Conservation (phyloP, 2,888 invertebrate species). For the Atherix ibis region DNA sequence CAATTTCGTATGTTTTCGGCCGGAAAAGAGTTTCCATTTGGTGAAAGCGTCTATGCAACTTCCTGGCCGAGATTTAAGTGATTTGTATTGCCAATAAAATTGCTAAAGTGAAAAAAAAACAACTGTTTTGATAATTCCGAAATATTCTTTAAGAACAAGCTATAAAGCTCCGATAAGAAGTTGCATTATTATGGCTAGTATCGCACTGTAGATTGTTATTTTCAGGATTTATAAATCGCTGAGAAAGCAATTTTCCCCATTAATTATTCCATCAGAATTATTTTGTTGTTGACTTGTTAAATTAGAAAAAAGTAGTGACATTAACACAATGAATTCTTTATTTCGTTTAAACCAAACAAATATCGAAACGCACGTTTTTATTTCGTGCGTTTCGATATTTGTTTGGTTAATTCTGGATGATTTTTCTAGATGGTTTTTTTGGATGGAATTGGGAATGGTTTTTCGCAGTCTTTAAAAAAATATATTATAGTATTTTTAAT, state of each 20-base stretch:
- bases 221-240: constrained; percentile 12
- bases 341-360: constrained; percentile 74
- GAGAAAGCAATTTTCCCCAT: constrained; percentile 10
- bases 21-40: constrained; percentile 57
- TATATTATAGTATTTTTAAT: constrained; percentile 73
- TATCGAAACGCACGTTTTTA: constrained; percentile 76
- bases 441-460: constrained; percentile 68
- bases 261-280: constrained; percentile 9
- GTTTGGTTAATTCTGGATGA: no score
- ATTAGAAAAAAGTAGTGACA: constrained; percentile 37
- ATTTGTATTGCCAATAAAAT: constrained; percentile 71
- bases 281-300: constrained; percentile 5
- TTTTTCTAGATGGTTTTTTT: no score
- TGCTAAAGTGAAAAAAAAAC: constrained; percentile 96
- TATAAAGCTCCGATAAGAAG: constrained; percentile 67
- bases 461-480: constrained; percentile 74
- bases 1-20: constrained; percentile 75
- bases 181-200: constrained; percentile 22
- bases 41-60: constrained; percentile 71
- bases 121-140: constrained; percentile 91
- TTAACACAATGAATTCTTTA: constrained; percentile 66
- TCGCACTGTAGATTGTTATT: constrained; percentile 12
- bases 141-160: constrained; percentile 93
- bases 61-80: constrained; percentile 82
- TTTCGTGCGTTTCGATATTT: no score